Conservation (phyloP, 2,888 invertebrate genomes). For the Cinara cedri region DNA sequence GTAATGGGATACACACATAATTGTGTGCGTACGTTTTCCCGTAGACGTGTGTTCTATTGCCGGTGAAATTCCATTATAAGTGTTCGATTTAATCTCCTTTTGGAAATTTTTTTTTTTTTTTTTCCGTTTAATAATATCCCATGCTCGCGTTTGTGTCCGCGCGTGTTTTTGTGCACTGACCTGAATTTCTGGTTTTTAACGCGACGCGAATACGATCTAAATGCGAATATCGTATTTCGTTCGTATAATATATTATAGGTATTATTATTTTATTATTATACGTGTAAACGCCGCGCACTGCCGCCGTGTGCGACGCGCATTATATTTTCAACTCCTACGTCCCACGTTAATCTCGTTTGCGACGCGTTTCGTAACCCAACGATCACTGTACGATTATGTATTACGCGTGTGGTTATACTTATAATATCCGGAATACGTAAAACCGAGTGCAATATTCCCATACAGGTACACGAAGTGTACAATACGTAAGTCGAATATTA, state of each 20-base stretch:
- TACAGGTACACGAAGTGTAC: too few species aligned
- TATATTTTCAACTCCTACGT: too few species aligned
- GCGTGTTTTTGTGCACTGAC: not conserved
- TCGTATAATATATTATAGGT: not conserved
- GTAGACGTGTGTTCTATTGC: slow-evolving; percentile 19
- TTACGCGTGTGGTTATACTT: too few species aligned
- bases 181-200: not conserved
- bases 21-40: too few species aligned
- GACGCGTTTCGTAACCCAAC: too few species aligned
- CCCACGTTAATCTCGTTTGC: too few species aligned
- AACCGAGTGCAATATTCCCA: too few species aligned
- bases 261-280: not conserved
- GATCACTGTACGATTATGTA: too few species aligned
- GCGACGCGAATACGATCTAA: not conserved
- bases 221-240: slow-evolving; percentile 18
- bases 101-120: slow-evolving; percentile 4
- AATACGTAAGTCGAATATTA: too few species aligned
- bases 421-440: too few species aligned
- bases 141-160: not conserved
- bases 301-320: too few species aligned
- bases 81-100: slow-evolving; percentile 21
- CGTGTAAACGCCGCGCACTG: not conserved
- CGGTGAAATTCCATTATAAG: slow-evolving; percentile 30
- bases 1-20: not conserved
- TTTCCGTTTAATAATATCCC: not conserved